These are phyloP conservation scores for Pycnomerus fuliginosus DNA, from an alignment of 2,888 invertebrate genomes.

Conservation along the genomic window DNA sequence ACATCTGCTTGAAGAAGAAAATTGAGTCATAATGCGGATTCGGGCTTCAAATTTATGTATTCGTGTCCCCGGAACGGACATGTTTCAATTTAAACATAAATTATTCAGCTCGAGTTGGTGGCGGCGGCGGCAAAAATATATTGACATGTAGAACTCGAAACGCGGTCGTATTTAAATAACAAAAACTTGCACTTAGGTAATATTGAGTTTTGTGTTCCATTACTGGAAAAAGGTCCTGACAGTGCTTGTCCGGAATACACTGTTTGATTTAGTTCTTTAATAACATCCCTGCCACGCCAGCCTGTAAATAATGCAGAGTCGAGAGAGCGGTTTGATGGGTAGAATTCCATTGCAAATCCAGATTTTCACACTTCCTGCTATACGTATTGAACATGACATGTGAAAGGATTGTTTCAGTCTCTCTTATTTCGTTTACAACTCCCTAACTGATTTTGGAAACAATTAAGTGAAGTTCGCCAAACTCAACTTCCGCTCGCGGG, in stretches of 20 bases:
- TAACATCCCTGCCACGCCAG: conserved; percentile 17
- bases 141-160: not conserved
- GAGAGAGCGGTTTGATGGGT: conserved; percentile 14
- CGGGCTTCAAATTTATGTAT: conserved; percentile 14
- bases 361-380: conserved; percentile 12
- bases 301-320: conserved; percentile 18
- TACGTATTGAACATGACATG: conserved; percentile 18
- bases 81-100: conserved; percentile 31
- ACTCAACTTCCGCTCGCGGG: conserved; percentile 13
- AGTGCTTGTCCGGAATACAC: no score
- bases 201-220: not conserved
- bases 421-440: conserved; percentile 13
- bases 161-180: conserved; percentile 5
- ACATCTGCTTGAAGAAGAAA: conserved; percentile 11
- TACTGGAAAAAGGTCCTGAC: not conserved
- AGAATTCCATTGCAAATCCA: conserved; percentile 6
- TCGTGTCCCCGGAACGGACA: conserved; percentile 19
- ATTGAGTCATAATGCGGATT: conserved; percentile 17
- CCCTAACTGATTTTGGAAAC: conserved; percentile 17
- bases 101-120: conserved; percentile 24
- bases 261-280: conserved; percentile 23
- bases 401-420: conserved; percentile 16
- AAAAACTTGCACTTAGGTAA: conserved; percentile 1
- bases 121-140: conserved; percentile 6
- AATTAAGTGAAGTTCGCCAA: conserved; percentile 17